phyloP scores from a whole-genome alignment of 2,113 vertebrate species.

The Thamnophis sirtalis region DNA sequence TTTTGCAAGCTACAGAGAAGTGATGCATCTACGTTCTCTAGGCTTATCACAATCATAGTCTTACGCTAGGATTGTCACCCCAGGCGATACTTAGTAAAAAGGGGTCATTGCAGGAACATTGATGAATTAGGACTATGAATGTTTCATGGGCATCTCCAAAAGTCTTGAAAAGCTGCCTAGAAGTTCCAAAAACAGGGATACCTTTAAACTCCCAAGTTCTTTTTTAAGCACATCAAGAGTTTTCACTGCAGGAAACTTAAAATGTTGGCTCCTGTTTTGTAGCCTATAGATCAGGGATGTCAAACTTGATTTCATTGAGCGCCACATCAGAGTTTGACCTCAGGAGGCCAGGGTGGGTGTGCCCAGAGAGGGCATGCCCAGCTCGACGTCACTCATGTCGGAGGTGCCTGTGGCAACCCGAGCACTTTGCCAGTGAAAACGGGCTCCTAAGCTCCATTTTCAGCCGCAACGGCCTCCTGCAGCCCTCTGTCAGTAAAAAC shows the following conservation, averaged over 20 bases:
- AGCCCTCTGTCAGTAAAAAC: too few species aligned
- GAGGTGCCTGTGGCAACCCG: too few species aligned
- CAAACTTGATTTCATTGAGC: too few species aligned
- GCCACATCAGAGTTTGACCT: too few species aligned
- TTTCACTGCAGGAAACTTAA: not conserved
- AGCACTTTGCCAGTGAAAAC: too few species aligned
- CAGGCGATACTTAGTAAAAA: not conserved
- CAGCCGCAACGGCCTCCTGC: too few species aligned
- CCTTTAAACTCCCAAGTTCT: not conserved
- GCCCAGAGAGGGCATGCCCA: too few species aligned
- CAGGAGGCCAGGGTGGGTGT: too few species aligned
- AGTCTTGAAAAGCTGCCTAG: not conserved
- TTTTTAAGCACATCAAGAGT: not conserved
- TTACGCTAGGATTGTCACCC: not conserved
- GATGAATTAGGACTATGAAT: not conserved
- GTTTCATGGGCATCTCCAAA: not conserved
- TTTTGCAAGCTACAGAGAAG: not conserved
- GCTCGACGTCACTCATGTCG: too few species aligned
- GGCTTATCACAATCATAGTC: not conserved
- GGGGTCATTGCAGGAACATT: not conserved
- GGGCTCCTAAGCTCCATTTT: too few species aligned
- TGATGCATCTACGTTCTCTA: not conserved
- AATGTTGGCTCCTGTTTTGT: slow-evolving; percentile 32
- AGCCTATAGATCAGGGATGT: slow-evolving; percentile 6
- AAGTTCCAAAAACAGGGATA: not conserved